Percentiles rank a stretch among this genome's conserved stretches.
Conservation (phyloP, 2,113 vertebrate genomes). For the Pterocles orientalis region DNA sequence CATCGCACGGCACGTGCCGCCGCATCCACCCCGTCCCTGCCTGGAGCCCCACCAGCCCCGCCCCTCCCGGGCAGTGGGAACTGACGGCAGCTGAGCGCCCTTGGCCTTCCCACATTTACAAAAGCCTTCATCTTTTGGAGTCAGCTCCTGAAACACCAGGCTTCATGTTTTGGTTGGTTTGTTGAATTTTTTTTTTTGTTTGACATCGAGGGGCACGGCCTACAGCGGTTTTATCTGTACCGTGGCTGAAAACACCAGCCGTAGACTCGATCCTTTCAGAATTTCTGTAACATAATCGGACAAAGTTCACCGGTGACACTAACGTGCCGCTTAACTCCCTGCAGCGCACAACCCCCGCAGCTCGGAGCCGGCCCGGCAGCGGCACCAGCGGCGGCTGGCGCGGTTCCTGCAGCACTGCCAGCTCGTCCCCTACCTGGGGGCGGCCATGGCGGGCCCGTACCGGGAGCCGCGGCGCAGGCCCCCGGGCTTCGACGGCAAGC, state of each 20-base stretch:
- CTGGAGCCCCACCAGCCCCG: no score
- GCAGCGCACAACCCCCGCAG: slow-evolving; percentile 86
- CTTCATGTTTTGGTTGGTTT: neutral
- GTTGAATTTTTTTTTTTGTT: neutral
- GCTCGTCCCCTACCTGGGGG: slow-evolving; percentile 86
- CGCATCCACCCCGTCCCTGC: no score
- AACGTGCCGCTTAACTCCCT: neutral
- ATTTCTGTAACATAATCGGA: neutral
- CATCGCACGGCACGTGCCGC: fast-evolving
- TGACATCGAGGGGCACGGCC: neutral
- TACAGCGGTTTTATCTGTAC: fast-evolving
- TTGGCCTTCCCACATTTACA: neutral
- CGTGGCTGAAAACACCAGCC: fast-evolving
- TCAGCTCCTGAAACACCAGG: neutral
- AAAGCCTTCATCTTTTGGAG: neutral
- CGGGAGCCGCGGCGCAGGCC: slow-evolving; percentile 75
- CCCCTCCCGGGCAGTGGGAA: neutral
- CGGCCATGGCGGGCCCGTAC: slow-evolving; percentile 79
- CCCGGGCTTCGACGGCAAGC: slow-evolving; percentile 80
- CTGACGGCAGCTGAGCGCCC: neutral
- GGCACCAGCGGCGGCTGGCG: slow-evolving; percentile 84
- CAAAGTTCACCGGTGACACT: neutral
- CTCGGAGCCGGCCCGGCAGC: slow-evolving; percentile 73
- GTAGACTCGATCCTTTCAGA: neutral
- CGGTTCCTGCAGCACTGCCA: slow-evolving; percentile 84